Conservation (phyloP, 2,113 vertebrate genomes). For the Nettapus auritus region DNA sequence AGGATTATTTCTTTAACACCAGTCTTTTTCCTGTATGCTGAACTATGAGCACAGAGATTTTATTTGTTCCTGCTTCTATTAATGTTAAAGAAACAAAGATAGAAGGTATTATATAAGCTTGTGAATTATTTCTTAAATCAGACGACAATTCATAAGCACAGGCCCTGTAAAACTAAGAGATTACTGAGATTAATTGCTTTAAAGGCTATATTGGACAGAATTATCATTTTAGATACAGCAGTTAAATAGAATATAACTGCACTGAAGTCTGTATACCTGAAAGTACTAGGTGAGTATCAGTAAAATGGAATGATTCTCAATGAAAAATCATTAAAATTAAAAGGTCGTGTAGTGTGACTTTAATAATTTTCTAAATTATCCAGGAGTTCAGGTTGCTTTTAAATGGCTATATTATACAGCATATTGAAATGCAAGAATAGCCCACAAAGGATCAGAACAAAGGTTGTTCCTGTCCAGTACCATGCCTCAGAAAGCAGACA, state of each 20-base stretch:
- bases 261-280: not conserved
- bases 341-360: not conserved
- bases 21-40: not conserved
- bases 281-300: accelerated
- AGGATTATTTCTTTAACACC: not conserved
- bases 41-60: not conserved
- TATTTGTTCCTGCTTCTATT: not conserved
- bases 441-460: not conserved
- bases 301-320: not conserved
- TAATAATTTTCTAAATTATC: not conserved
- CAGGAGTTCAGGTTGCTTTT: not conserved
- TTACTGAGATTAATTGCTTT: not conserved
- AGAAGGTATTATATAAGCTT: not conserved
- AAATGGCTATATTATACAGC: not conserved
- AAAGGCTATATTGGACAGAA: not conserved
- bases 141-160: not conserved
- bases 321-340: not conserved
- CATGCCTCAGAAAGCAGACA: not conserved
- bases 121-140: not conserved
- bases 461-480: not conserved
- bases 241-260: not conserved
- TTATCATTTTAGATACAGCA: not conserved
- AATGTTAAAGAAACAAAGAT: not conserved
- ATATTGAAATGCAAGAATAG: not conserved
- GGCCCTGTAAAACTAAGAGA: not conserved